phyloP scores from a whole-genome alignment of 1,140 invertebrate genomes.

The Anagrus nilaparvatae region DNA sequence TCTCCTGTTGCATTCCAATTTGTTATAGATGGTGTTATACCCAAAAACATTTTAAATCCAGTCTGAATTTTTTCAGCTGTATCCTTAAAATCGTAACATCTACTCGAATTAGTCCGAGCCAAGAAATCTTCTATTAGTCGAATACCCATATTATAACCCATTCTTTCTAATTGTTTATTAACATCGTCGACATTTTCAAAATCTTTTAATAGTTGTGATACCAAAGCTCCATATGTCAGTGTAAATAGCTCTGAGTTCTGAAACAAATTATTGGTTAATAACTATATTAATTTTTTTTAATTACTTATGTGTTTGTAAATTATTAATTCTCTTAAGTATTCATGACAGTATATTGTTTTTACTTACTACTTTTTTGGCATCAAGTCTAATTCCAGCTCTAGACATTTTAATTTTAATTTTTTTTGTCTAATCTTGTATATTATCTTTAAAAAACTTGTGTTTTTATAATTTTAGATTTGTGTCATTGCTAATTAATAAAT shows the following conservation, averaged over 20 bases:
- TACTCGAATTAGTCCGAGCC: constrained; percentile 76
- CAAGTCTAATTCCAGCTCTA: constrained; percentile 46
- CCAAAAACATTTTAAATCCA: constrained; percentile 84
- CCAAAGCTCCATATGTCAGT: constrained; percentile 93
- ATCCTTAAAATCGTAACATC: constrained; percentile 93
- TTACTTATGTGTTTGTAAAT: constrained; percentile 16
- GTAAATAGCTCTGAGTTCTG: constrained; percentile 96
- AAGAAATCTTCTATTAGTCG: constrained; percentile 96
- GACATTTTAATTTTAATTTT: constrained; percentile 41
- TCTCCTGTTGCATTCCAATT: constrained; percentile 91
- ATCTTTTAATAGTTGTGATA: constrained; percentile 94
- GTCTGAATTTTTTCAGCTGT: constrained; percentile 93
- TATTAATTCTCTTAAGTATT: constrained; percentile 14
- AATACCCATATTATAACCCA: constrained; percentile 98
- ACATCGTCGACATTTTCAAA: constrained; percentile 96
- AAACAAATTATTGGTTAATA: constrained; percentile 28
- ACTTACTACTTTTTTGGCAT: constrained; percentile 59
- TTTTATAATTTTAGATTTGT: no score
- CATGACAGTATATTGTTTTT: constrained; percentile 4
- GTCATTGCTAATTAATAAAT: no score
- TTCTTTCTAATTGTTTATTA: constrained; percentile 84
- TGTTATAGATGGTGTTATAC: constrained; percentile 78
- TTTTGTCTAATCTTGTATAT: constrained; percentile 13
- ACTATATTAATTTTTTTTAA: background rate
- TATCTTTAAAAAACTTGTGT: constrained; percentile 8